Evolutionary conservation across 2,888 invertebrate genomes (phyloP).

Genomic region (Rotaria macrura): DNA sequence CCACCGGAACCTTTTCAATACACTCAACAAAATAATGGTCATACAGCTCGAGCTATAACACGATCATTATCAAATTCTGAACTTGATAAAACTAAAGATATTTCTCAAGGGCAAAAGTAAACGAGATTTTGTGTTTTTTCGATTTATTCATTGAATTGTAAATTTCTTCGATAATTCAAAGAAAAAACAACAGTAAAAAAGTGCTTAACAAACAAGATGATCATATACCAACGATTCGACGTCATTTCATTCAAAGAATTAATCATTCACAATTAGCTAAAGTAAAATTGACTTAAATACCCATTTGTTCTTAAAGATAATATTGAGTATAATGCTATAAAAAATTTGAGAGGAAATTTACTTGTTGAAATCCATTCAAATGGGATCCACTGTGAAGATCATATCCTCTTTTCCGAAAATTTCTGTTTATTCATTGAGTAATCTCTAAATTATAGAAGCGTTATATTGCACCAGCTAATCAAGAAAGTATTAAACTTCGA

Average conservation of each 20-base stretch:
- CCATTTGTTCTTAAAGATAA: too few relatives aligned
- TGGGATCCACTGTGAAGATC: too few relatives aligned
- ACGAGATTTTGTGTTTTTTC: too few relatives aligned
- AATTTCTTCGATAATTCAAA: not conserved
- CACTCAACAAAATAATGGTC: not conserved
- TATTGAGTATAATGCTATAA: too few relatives aligned
- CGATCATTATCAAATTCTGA: not conserved
- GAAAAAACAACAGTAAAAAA: not conserved
- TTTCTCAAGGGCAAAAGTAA: not conserved
- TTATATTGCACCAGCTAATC: conserved; percentile 46
- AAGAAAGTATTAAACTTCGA: conserved; percentile 44
- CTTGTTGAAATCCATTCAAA: too few relatives aligned
- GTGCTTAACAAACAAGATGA: not conserved
- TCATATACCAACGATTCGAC: not conserved
- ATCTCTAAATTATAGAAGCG: conserved; percentile 38
- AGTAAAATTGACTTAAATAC: too few relatives aligned
- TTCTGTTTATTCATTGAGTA: too few relatives aligned
- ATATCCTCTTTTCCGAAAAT: too few relatives aligned
- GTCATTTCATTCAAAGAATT: not conserved
- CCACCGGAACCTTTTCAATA: not conserved
- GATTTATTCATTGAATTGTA: too few relatives aligned
- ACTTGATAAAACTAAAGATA: not conserved
- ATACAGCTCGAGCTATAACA: not conserved
- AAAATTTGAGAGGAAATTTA: too few relatives aligned
- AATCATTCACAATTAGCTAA: not conserved